Base-by-base conservation (phyloP, 64 coral and sea anemone species). In the Cladopsammia gracilis region DNA sequence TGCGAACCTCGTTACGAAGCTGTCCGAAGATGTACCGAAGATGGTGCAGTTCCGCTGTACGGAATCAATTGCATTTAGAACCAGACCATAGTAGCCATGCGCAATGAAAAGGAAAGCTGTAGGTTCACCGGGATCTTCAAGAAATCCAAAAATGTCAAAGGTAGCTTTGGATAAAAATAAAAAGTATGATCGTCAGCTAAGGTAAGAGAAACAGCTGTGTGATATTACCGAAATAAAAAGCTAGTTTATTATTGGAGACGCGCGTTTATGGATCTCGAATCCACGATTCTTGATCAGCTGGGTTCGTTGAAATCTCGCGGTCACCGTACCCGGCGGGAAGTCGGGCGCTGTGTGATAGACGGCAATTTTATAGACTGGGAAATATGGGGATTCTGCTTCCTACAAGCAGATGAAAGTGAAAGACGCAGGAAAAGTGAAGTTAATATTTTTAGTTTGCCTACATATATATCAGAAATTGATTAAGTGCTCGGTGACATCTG, bases 31-130 rank as follows among this genome's bases (percentile, higher is more conserved):
- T 48, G 1, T 65, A 19, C 6, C 79, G 59, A 65, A 46, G 79
- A 65, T 83, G 6, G 60, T 26, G 58, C 15, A 44, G 5, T 22
- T 50, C 62, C 43, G 80, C 80, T 84, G 80, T 50, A 25, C 46
- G 44, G 16, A 11, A 84, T 1, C 9, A 43, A 10, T 18, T n/a
- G n/a, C n/a, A n/a, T n/a, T n/a, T n/a, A 44, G 46, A 10, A 2
- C 10, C 1, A 22, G 2, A 12, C 1, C 10, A 48, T 42, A 82
- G 56, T 50, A 50, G 60, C 34, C 96, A 97, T 97, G 96, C 96
- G 96, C 88, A 94, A 97, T 97, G 96, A 97, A 97, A 93, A 94
- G 96, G 89, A 97, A 97, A 71, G 92, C 92, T 64, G 88, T 59
- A 80, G 82, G 83, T 88, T 90, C 93, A 77, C 92, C 83, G 86